Base-by-base conservation (phyloP, 2,113 vertebrate genomes). In the Promerops cafer region DNA sequence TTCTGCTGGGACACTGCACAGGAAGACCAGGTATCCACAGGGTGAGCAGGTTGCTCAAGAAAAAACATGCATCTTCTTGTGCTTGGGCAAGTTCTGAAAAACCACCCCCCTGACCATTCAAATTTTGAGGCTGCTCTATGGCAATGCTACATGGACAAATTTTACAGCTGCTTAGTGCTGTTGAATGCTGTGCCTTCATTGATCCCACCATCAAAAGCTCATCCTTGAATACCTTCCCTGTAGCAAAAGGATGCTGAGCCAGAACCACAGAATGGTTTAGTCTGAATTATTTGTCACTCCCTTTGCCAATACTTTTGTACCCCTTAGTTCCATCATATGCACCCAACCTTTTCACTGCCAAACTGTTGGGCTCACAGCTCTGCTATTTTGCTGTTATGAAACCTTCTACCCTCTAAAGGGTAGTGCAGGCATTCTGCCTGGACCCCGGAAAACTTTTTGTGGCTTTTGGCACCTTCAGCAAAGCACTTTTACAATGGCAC, bases 61-160 rank as follows among this genome's bases (percentile, higher is more conserved):
- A 5, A 64, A 70, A 87, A 24, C n/a, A 27, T 1, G 4, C 17
- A 1, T 13, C 3, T 91, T 14, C 18, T 66, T 74, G 30, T 53
- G 37, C 83, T 89, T 59, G 56, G 28, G 16, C 45, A 57, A 31
- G 16, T 70, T 91, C 45, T 84, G 47, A 54, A 70, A 78, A 82
- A 20, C 3, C n/a, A 37, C 11, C 16, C 20, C 11, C 21, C 11
- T 0, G 0, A 47, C 42, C 33, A 12, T 57, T 70, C 39, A 81
- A 8, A 47, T 91, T 70, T 49, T 1, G 9, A 59, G 64, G 9
- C 63, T 87, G 23, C 26, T 70, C 11, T 54, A 1, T 54, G 44
- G 63, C n/a, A 60, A 13, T 39, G 40, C n/a, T 40, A 11, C 44
- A 19, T 24, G 27, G 69, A 49, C 56, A 49, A 69, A 45, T 83